Base-by-base conservation (phyloP, 2,888 invertebrate genomes). In the Sesamia inferens region DNA sequence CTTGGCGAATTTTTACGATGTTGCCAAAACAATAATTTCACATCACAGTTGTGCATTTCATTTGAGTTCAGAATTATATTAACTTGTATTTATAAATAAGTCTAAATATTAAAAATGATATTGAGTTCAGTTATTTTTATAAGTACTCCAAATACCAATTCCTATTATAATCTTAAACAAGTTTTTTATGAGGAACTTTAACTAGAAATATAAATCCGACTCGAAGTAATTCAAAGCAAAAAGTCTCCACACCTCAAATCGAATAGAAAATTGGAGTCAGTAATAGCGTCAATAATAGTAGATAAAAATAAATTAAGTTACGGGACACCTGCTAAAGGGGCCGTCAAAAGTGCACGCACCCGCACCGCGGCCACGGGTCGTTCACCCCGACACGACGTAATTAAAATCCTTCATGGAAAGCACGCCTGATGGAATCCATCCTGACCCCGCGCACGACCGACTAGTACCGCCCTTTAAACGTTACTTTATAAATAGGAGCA, bases 371-470 rank as follows among this genome's bases (percentile, higher is more conserved):
- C 76, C 78, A 68, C 69, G 85, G 94, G 93, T 92, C 94, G 85
- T 94, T 95, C 92, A 94, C 92, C 94, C 87, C 90, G 88, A 89
- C 85, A 90, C 92, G 90, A 91, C 92, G 94, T 96, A 96, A 96
- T 96, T 96, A 96, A 95, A 96, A 95, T 95, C 95, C 95, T 96
- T 95, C 95, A 95, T 94, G 94, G 95, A 94, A 94, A 94, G 93
- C 92, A 90, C 91, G 94, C 93, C 93, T 94, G 94, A 94, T 94
- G 95, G 95, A 94, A 95, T 95, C 93, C 94, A 92, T 93, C 92
- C 93, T 94, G 94, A 94, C 94, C 94, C 89, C 91, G 91, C 90
- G 90, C 94, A 92, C 94, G 95, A 93, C 93, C 91, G 92, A 91
- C 88, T 91, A 83, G 90, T 89, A 91, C 92, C 92, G 92, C 93